phyloP scores from a whole-genome alignment of 2,113 vertebrate species.

The Entelurus aequoreus region DNA sequence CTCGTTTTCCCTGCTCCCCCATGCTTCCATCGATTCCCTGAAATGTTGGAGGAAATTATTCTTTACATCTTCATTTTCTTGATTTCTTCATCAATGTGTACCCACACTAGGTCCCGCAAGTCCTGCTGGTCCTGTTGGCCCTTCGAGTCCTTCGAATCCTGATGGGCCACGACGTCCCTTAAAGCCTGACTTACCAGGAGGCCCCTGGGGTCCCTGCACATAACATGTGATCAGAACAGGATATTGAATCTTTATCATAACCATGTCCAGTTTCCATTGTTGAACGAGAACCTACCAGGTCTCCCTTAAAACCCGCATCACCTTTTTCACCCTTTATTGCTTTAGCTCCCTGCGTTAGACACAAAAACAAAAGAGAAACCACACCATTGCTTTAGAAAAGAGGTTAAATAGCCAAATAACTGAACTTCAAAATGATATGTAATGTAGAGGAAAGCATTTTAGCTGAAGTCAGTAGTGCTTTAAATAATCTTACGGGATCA shows the following conservation, averaged over 20 bases:
- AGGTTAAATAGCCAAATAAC: neutral
- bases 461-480: slow-evolving; percentile 36
- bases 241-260: neutral
- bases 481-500: slow-evolving; percentile 78
- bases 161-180: slow-evolving; percentile 59
- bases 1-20: slow-evolving; percentile 69
- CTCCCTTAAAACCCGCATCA: slow-evolving; percentile 55
- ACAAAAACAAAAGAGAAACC: neutral
- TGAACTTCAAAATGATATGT: neutral
- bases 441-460: slow-evolving; percentile 3
- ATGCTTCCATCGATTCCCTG: slow-evolving; percentile 70
- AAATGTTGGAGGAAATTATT: neutral
- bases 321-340: slow-evolving; percentile 57
- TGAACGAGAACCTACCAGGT: slow-evolving; percentile 35
- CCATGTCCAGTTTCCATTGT: neutral
- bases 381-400: slow-evolving; percentile 10
- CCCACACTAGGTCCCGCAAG: slow-evolving; percentile 59
- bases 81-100: slow-evolving; percentile 1
- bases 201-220: slow-evolving; percentile 61
- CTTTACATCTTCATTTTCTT: neutral
- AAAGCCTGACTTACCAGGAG: slow-evolving; percentile 57
- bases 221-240: slow-evolving; percentile 3
- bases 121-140: slow-evolving; percentile 55
- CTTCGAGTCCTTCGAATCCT: slow-evolving; percentile 58
- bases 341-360: slow-evolving; percentile 58